phyloP scores from a whole-genome alignment of 1,140 invertebrate genomes.

The Drosophila yakuba region DNA sequence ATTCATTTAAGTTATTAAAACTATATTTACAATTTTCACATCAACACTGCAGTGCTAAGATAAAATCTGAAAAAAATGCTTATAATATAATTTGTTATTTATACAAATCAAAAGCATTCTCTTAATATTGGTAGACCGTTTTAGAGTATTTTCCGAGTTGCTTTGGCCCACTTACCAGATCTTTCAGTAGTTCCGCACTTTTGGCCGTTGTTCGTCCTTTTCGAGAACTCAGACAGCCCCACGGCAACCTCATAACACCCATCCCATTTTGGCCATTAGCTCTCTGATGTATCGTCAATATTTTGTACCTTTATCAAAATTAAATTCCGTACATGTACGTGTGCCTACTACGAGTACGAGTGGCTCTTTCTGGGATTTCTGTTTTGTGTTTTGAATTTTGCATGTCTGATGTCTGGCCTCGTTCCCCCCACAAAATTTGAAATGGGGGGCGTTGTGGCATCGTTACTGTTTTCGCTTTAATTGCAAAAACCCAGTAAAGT shows the following conservation, averaged over 20 bases:
- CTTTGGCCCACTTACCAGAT: background rate
- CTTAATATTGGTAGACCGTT: background rate
- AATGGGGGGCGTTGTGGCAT: background rate
- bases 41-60: too few relatives aligned
- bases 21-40: too few relatives aligned
- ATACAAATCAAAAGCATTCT: too few relatives aligned
- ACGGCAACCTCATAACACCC: background rate
- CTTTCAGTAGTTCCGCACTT: constrained; percentile 9
- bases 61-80: too few relatives aligned
- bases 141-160: constrained; percentile 18
- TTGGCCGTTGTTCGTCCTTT: constrained; percentile 3
- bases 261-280: background rate
- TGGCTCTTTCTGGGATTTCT: constrained; percentile 7
- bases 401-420: constrained; percentile 49
- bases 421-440: background rate
- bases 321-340: constrained; percentile 73
- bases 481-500: constrained; percentile 5
- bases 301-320: constrained; percentile 84
- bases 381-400: constrained; percentile 43
- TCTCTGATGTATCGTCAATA: constrained; percentile 81
- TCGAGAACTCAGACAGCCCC: constrained; percentile 17
- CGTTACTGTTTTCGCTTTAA: constrained; percentile 22
- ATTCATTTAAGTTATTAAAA: too few relatives aligned
- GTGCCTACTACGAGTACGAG: constrained; percentile 36
- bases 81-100: too few relatives aligned